These are phyloP conservation scores for Eira barbara DNA, from an alignment of 2,113 vertebrate genomes.

Conservation along the genomic window DNA sequence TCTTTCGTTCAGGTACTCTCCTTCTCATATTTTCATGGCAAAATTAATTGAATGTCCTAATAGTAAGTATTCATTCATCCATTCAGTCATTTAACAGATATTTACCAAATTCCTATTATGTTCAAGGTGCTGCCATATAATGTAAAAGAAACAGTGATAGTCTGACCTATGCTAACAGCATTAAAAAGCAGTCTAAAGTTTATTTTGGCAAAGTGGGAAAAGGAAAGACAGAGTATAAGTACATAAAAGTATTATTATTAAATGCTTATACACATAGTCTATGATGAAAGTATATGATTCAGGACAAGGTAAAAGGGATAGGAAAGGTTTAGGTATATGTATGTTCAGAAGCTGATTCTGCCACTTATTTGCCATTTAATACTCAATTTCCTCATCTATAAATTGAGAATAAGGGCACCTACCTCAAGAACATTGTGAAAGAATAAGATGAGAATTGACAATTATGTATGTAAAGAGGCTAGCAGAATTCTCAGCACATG, in stretches of 20 bases:
- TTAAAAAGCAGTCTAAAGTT: constrained; percentile 23
- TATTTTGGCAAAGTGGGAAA: constrained; percentile 35
- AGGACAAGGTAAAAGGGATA: constrained; percentile 2
- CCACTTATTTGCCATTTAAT: not conserved
- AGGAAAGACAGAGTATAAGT: not conserved
- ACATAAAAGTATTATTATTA: constrained; percentile 27
- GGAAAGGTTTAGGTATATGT: not conserved
- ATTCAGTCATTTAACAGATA: not conserved
- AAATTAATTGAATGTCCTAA: constrained; percentile 10
- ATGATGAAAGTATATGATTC: not conserved
- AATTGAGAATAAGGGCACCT: constrained; percentile 6
- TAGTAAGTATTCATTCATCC: not conserved
- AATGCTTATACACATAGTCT: not conserved
- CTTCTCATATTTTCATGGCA: constrained; percentile 23
- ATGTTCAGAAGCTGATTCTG: constrained; percentile 3
- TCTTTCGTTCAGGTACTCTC: not conserved
- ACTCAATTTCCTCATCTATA: constrained; percentile 6
- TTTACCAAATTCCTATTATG: not conserved
- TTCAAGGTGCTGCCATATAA: not conserved
- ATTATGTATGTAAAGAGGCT: constrained; percentile 13
- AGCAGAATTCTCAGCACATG: not conserved
- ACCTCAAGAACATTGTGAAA: not conserved
- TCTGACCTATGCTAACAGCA: not conserved
- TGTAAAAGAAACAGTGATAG: not conserved
- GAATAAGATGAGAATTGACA: not conserved